phyloP scores from a whole-genome alignment of 2,797 vertebrate genomes.

The Hyperoplus immaculatus region DNA sequence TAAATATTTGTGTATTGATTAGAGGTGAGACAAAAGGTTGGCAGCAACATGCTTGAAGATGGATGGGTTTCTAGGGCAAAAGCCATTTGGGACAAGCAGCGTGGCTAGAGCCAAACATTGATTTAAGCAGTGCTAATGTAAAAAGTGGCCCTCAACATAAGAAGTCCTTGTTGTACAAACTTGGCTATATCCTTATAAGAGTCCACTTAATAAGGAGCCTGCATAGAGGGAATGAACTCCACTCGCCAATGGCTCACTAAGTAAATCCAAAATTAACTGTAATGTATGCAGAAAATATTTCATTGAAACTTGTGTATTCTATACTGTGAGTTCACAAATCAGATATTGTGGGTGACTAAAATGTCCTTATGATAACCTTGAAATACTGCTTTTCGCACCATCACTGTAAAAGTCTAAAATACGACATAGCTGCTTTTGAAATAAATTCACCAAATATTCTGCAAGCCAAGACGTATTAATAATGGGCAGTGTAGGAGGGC shows the following conservation, averaged over 20 bases:
- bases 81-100: conserved; percentile 6
- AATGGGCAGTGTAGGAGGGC: neutral
- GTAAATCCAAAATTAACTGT: conserved; percentile 12
- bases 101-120: conserved; percentile 28
- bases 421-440: neutral
- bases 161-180: neutral
- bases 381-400: neutral
- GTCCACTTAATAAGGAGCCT: neutral
- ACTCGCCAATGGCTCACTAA: neutral
- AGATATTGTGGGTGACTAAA: neutral
- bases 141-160: neutral
- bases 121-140: conserved; percentile 21
- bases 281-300: conserved; percentile 19
- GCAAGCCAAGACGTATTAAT: neutral
- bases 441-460: conserved; percentile 6
- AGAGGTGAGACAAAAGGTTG: conserved; percentile 20
- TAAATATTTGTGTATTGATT: conserved; percentile 61
- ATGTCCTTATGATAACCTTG: neutral
- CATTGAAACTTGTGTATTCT: neutral
- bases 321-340: neutral
- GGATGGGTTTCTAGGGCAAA: conserved; percentile 10
- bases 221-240: neutral
- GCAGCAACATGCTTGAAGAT: conserved; percentile 21
- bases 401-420: fast-evolving
- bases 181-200: conserved; percentile 1